These are phyloP conservation scores for Hydropsyche tenuis DNA, from an alignment of 1,140 invertebrate genomes.

Conservation along the genomic window DNA sequence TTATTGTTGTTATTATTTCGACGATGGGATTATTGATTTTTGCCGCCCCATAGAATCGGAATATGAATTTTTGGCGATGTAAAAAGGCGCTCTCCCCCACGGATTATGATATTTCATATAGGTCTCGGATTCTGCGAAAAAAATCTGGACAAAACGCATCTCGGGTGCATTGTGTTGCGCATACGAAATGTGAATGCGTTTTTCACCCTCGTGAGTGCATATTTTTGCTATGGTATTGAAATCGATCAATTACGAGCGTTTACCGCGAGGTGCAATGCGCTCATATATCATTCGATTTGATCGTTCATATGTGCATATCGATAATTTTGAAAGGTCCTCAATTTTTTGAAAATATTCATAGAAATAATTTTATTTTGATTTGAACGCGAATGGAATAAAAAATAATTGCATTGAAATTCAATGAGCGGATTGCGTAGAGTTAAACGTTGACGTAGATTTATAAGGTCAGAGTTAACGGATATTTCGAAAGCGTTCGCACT, in stretches of 20 bases:
- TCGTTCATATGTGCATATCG: neutral
- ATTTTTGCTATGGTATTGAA: neutral
- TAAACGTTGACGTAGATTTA: too few relatives aligned
- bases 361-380: too few relatives aligned
- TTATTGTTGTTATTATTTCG: slow-evolving; percentile 29
- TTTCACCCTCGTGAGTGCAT: slow-evolving; percentile 3
- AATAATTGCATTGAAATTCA: too few relatives aligned
- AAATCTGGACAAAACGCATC: slow-evolving; percentile 32
- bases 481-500: too few relatives aligned
- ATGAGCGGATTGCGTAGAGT: too few relatives aligned
- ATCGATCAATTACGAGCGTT: slow-evolving; percentile 34
- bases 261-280: slow-evolving; percentile 21
- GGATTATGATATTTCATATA: neutral
- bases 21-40: slow-evolving; percentile 35
- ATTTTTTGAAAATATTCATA: too few relatives aligned
- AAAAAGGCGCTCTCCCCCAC: slow-evolving; percentile 7
- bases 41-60: neutral
- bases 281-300: slow-evolving; percentile 13
- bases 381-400: too few relatives aligned
- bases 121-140: slow-evolving; percentile 1
- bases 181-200: slow-evolving; percentile 27
- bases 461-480: too few relatives aligned
- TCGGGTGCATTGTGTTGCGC: slow-evolving; percentile 13
- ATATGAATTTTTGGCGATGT: neutral
- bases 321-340: too few relatives aligned